These are phyloP conservation scores for Kryptolebias ocellatus DNA, from an alignment of 2,797 vertebrate genomes.

Conservation along the genomic window DNA sequence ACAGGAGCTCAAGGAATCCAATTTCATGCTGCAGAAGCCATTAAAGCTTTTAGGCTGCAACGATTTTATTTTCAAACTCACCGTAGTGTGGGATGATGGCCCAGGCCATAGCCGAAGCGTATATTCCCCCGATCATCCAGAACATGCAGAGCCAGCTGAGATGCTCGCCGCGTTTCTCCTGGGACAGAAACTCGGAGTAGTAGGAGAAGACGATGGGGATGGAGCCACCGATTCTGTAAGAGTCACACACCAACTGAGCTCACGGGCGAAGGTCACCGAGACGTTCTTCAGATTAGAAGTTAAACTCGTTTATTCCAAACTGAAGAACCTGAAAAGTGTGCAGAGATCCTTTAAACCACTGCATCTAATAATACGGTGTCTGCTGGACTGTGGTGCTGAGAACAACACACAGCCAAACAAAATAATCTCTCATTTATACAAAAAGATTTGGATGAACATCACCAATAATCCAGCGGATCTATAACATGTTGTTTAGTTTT, in stretches of 20 bases:
- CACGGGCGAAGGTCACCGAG: not conserved
- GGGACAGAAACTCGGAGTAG: conserved; percentile 96
- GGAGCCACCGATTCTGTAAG: conserved; percentile 92
- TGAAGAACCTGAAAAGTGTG: too few relatives aligned
- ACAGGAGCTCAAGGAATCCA: too few relatives aligned
- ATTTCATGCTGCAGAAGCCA: too few relatives aligned
- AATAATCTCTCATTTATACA: too few relatives aligned
- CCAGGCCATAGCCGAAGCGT: conserved; percentile 98
- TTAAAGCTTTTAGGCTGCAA: not conserved
- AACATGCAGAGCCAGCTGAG: conserved; percentile 99
- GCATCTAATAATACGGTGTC: too few relatives aligned
- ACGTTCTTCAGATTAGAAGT: not conserved
- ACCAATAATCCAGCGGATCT: too few relatives aligned
- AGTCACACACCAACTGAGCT: conserved; percentile 27
- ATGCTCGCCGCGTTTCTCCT: conserved; percentile 97
- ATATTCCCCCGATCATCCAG: conserved; percentile 99
- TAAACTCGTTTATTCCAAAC: not conserved
- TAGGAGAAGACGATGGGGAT: conserved; percentile 98
- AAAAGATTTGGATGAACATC: too few relatives aligned
- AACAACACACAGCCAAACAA: too few relatives aligned
- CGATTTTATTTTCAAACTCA: conserved; percentile 62
- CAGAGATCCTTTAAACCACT: too few relatives aligned
- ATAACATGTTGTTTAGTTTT: too few relatives aligned
- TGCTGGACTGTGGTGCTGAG: too few relatives aligned
- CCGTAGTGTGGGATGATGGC: conserved; percentile 98